Evolutionary conservation across 92 coral and sea anemone genomes (phyloP).

Genomic region (Muricea muricata): DNA sequence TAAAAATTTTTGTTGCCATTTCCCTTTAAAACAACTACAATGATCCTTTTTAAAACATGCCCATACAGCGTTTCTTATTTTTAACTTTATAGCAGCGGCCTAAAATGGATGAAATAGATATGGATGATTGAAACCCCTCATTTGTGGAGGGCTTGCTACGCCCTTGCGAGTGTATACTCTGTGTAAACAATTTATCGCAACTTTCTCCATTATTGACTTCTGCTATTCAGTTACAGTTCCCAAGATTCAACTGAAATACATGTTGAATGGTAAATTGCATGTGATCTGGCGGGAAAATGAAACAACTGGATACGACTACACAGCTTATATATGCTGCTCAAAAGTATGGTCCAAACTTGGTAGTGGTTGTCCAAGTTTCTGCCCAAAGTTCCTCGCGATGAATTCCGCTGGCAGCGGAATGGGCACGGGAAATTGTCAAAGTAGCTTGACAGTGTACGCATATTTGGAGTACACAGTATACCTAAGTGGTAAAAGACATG

Average conservation of each 20-base stretch:
- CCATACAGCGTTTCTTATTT: too few species aligned
- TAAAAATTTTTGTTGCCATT: too few species aligned
- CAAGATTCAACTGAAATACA: constrained; percentile 14
- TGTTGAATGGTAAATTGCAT: constrained; percentile 2
- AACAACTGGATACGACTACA: neutral
- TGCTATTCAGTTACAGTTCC: neutral
- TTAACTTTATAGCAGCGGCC: too few species aligned
- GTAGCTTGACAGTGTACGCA: neutral
- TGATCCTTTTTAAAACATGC: too few species aligned
- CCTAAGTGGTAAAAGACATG: neutral
- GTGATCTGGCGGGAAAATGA: constrained; percentile 1
- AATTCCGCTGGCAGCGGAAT: neutral
- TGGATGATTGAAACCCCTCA: too few species aligned
- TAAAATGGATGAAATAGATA: too few species aligned
- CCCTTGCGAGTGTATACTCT: too few species aligned
- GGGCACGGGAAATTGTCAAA: neutral
- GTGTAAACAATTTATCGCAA: too few species aligned
- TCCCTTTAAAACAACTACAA: too few species aligned
- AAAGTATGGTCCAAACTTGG: neutral
- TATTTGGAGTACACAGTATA: neutral
- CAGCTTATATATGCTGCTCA: neutral
- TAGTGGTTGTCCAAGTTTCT: neutral
- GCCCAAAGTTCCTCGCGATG: neutral
- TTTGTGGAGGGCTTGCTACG: too few species aligned
- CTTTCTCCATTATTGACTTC: too few species aligned